Evolutionary conservation across 2,113 vertebrate species (phyloP).

Genomic region (Channa maculata): DNA sequence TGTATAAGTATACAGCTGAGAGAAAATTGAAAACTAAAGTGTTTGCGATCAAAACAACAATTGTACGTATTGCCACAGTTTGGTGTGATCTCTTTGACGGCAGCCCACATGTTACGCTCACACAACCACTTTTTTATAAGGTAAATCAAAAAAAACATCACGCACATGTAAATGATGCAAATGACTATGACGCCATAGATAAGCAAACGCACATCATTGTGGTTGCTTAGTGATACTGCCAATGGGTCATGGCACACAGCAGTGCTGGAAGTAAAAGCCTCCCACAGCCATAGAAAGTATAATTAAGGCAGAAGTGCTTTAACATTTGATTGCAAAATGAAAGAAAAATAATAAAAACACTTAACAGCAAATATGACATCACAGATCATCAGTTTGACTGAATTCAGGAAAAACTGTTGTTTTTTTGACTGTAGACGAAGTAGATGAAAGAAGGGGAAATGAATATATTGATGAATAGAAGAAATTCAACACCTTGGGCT

Average conservation of each 20-base stretch:
- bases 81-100: neutral
- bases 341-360: too few relatives aligned
- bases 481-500: neutral
- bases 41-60: too few relatives aligned
- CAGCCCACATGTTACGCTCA: conserved; percentile 1
- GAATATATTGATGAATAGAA: neutral
- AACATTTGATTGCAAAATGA: neutral
- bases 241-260: neutral
- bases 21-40: neutral
- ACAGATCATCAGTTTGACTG: too few relatives aligned
- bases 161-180: conserved; percentile 45
- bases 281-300: neutral
- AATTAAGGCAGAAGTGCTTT: neutral
- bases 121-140: conserved; percentile 9
- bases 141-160: conserved; percentile 29
- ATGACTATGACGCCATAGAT: conserved; percentile 28
- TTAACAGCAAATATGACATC: too few relatives aligned
- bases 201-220: neutral
- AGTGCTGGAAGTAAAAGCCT: conserved; percentile 23
- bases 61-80: neutral
- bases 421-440: too few relatives aligned
- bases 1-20: neutral
- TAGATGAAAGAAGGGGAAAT: too few relatives aligned
- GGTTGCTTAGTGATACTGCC: conserved; percentile 52
- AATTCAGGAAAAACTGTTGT: too few relatives aligned